Conservation (phyloP, 2,888 invertebrate genomes). For the Liodrosophila aerea region DNA sequence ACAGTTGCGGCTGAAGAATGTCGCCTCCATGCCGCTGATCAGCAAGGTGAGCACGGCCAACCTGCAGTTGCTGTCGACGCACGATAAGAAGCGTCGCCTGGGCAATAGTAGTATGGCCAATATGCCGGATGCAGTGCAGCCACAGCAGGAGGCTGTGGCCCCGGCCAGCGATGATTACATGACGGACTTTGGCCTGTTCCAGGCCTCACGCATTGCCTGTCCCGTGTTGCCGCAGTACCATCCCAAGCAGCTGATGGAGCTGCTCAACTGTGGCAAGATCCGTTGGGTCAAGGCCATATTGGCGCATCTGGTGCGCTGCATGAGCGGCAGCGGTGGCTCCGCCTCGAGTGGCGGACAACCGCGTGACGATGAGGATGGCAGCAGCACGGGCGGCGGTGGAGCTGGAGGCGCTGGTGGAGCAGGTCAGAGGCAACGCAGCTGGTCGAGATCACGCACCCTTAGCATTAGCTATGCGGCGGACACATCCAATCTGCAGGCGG, state of each 20-base stretch:
- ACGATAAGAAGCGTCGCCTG: constrained; percentile 86
- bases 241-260: constrained; percentile 98
- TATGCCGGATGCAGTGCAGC: constrained; percentile 40
- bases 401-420: constrained; percentile 14
- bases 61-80: constrained; percentile 87
- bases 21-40: constrained; percentile 90
- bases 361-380: constrained; percentile 78
- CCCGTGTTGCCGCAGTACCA: constrained; percentile 99
- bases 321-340: constrained; percentile 86
- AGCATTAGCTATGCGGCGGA: constrained; percentile 93
- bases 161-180: constrained; percentile 87
- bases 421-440: constrained; percentile 85
- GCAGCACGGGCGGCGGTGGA: constrained; percentile 25
- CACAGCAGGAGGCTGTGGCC: not conserved
- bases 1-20: constrained; percentile 87
- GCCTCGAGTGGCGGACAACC: constrained; percentile 82
- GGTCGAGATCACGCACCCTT: constrained; percentile 94
- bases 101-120: constrained; percentile 82
- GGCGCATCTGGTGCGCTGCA: constrained; percentile 95
- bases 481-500: constrained; percentile 88
- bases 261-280: constrained; percentile 98
- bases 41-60: constrained; percentile 93
- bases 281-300: constrained; percentile 99
- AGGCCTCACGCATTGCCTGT: constrained; percentile 97
- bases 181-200: constrained; percentile 97